Evolutionary conservation across 2,797 vertebrate genomes (phyloP).

Genomic region (Brachyrhaphis roseni): DNA sequence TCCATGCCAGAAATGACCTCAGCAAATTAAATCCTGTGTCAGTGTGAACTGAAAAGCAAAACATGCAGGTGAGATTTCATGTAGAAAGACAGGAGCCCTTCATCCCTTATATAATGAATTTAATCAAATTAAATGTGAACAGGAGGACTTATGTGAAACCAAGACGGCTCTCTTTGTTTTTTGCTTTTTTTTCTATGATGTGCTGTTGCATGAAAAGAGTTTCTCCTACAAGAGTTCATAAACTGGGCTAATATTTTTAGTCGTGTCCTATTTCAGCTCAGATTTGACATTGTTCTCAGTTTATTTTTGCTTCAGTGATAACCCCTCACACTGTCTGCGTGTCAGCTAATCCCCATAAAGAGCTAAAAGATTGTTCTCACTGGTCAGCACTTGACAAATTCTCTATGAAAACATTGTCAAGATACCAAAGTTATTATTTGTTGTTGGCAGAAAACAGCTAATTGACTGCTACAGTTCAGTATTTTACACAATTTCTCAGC

Average conservation of each 20-base stretch:
- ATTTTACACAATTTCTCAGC: not conserved
- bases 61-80: not conserved
- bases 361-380: not conserved
- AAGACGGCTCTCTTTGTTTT: not conserved
- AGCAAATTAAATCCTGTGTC: not conserved
- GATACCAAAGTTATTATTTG: not conserved
- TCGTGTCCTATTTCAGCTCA: conserved; percentile 71
- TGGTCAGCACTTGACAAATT: not conserved
- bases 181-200: not conserved
- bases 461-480: not conserved
- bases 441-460: not conserved
- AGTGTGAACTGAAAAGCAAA: not conserved
- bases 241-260: conserved; percentile 85
- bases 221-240: conserved; percentile 49
- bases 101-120: conserved; percentile 3
- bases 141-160: not conserved
- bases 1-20: not conserved
- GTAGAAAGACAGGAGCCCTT: not conserved
- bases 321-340: not conserved
- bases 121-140: not conserved
- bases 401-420: not conserved
- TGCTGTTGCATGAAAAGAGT: conserved; percentile 26
- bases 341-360: not conserved
- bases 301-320: conserved; percentile 47
- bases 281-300: conserved; percentile 63